A percentile compares a stretch with the other conserved stretches of the same genome.
These are phyloP conservation scores for Holothuria leucospilota DNA, from an alignment of 53 echinoderm and acorn worm species.

Conservation along the genomic window DNA sequence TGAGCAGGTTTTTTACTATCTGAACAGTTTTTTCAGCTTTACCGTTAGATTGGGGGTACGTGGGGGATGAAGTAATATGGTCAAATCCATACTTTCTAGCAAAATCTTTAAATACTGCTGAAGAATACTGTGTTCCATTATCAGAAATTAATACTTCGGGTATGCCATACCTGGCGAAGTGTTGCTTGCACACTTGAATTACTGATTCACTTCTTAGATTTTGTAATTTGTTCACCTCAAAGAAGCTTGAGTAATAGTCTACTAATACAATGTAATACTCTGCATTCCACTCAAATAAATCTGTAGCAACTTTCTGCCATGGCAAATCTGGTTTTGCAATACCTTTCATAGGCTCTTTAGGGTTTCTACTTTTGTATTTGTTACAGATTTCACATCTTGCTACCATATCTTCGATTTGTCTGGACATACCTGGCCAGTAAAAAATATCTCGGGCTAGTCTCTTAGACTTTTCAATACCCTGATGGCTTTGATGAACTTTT, in stretches of 20 bases:
- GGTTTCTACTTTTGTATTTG: too few species aligned
- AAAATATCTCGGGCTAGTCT: slow-evolving; percentile 51
- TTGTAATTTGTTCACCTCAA: neutral
- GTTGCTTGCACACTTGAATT: neutral
- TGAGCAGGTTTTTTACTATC: neutral
- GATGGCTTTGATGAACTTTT: slow-evolving; percentile 49
- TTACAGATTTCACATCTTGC: too few species aligned
- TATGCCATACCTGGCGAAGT: neutral
- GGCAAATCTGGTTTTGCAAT: slow-evolving; percentile 67
- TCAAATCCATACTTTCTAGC: neutral
- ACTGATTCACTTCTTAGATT: neutral
- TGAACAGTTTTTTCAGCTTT: neutral
- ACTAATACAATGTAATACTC: neutral
- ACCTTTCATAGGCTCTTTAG: too few species aligned
- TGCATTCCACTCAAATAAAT: slow-evolving; percentile 67
- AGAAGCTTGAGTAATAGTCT: neutral
- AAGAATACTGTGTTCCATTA: neutral
- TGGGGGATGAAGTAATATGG: neutral
- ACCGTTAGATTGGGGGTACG: neutral
- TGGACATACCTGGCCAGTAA: too few species aligned
- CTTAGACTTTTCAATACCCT: slow-evolving; percentile 52
- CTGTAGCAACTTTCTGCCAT: too few species aligned
- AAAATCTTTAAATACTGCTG: neutral
- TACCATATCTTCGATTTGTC: too few species aligned
- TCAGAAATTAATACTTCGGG: neutral